Conservation (phyloP, 2,797 vertebrate genomes). For the Emydoidea blandingii region DNA sequence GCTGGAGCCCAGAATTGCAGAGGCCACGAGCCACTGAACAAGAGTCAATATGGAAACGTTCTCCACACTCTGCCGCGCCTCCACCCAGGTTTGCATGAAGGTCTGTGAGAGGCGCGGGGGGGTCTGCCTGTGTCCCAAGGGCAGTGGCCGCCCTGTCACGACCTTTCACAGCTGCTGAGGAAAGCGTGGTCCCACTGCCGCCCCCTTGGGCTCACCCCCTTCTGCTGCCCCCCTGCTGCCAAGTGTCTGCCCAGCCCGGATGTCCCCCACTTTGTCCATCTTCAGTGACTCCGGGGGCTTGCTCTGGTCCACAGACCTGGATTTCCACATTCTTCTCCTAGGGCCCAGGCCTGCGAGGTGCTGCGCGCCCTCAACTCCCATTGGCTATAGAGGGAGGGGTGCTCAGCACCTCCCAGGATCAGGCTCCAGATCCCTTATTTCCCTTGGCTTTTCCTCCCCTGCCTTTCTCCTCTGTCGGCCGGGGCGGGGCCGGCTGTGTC, state of each 20-base stretch:
- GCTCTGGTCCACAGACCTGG: background rate
- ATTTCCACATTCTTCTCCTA: background rate
- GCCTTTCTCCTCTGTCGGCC: background rate
- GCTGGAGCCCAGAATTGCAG: background rate
- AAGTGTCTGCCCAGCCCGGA: background rate
- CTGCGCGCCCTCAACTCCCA: background rate
- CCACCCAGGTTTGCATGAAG: fast-evolving
- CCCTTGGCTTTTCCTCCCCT: background rate
- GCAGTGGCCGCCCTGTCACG: background rate
- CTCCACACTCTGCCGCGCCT: background rate
- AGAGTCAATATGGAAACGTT: background rate
- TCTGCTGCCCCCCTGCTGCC: background rate
- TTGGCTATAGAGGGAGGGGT: background rate
- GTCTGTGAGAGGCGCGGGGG: fast-evolving
- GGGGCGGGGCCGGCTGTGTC: background rate
- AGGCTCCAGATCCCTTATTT: background rate
- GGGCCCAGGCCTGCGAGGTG: background rate
- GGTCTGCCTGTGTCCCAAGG: no score
- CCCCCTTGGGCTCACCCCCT: no score
- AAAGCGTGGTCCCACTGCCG: background rate
- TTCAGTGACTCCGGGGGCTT: background rate
- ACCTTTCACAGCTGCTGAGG: background rate
- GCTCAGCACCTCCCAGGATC: background rate
- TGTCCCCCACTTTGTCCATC: background rate
- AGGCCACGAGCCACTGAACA: background rate